Conservation (phyloP, 2,113 vertebrate genomes). For the Apteryx owenii region DNA sequence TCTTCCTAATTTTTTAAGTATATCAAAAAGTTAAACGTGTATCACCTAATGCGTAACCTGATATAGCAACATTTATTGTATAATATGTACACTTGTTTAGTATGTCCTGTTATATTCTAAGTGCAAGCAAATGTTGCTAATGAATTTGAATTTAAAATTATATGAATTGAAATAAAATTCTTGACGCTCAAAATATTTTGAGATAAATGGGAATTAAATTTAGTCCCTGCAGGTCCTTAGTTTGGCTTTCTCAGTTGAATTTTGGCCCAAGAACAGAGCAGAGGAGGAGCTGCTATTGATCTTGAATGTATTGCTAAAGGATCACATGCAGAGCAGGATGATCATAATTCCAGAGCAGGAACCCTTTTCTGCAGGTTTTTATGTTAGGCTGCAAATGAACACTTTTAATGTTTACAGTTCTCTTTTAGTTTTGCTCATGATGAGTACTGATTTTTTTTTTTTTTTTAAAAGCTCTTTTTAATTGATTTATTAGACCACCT, state of each 20-base stretch:
- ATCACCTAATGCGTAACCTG: background rate
- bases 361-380: background rate
- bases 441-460: background rate
- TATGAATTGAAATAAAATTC: background rate
- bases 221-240: background rate
- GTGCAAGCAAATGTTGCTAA: background rate
- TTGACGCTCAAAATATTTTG: background rate
- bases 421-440: background rate
- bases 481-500: accelerated
- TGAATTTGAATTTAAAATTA: background rate
- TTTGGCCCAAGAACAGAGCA: background rate
- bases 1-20: background rate
- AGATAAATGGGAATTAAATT: background rate
- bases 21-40: background rate
- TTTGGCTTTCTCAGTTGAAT: background rate
- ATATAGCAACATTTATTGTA: background rate
- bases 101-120: background rate
- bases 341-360: background rate
- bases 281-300: background rate
- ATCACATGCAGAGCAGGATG: background rate
- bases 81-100: background rate
- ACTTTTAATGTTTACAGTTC: background rate
- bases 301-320: background rate
- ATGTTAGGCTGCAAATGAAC: background rate
- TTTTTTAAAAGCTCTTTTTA: too few relatives aligned